A percentile compares a stretch with the other conserved stretches of the same genome.
phyloP scores from a whole-genome alignment of 2,113 vertebrate genomes.

The Romanogobio albipinnatus region DNA sequence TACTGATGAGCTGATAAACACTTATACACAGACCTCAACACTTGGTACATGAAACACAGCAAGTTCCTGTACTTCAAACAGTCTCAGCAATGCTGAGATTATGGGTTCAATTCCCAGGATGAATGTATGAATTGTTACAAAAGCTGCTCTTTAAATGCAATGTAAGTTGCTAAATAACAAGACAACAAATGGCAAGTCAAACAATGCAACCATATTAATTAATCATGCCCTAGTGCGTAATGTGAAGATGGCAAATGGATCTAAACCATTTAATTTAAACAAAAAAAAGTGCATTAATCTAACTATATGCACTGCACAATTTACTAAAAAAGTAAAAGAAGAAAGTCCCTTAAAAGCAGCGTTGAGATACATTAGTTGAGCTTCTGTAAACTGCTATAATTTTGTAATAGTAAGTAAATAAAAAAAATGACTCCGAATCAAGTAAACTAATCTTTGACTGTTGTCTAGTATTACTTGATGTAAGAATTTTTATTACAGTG shows the following conservation, averaged over 20 bases:
- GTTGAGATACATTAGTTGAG: background rate
- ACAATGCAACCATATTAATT: background rate
- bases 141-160: background rate
- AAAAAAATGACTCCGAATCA: background rate
- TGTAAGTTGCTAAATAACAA: background rate
- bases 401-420: background rate
- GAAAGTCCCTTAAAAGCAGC: background rate
- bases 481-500: background rate
- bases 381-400: background rate
- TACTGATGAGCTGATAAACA: background rate
- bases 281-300: background rate
- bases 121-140: background rate
- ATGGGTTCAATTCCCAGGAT: background rate
- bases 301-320: background rate
- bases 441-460: background rate
- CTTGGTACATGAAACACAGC: background rate
- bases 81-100: background rate
- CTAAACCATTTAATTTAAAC: background rate
- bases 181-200: background rate
- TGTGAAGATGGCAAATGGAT: background rate
- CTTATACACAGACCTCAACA: background rate
- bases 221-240: background rate
- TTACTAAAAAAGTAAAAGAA: background rate
- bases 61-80: background rate
- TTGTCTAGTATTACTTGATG: background rate